A percentile compares a stretch with the other conserved stretches of the same genome.
Evolutionary conservation across 2,888 invertebrate species (phyloP).

Genomic region (Lepidonotus clava): DNA sequence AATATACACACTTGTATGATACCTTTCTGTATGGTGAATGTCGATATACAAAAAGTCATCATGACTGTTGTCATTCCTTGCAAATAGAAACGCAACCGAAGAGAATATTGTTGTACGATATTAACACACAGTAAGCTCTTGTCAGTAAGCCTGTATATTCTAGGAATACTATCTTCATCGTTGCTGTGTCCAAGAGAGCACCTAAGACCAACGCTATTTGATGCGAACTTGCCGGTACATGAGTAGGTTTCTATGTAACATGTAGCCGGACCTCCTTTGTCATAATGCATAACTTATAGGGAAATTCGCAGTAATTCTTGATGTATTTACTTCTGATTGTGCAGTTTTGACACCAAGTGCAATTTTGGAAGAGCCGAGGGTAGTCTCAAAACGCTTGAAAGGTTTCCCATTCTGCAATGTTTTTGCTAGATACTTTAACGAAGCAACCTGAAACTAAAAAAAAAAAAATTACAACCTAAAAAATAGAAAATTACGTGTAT

Average conservation of each 20-base stretch:
- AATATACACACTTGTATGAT: conserved; percentile 4
- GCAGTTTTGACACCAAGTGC: conserved; percentile 36
- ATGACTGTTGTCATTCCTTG: not conserved
- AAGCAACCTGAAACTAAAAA: no score
- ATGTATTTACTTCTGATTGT: conserved; percentile 22
- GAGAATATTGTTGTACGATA: not conserved
- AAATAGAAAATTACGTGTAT: no score
- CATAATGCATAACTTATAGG: not conserved
- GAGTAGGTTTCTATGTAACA: not conserved
- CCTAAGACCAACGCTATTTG: no score
- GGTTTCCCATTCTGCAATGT: no score
- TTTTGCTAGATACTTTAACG: no score
- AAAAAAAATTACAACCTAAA: no score
- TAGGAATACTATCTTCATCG: not conserved
- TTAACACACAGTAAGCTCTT: not conserved
- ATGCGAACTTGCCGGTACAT: no score
- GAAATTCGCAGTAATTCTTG: not conserved
- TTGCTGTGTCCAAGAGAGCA: conserved; percentile 5
- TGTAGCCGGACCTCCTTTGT: not conserved
- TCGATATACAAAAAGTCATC: not conserved
- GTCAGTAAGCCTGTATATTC: not conserved
- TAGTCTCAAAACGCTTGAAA: no score
- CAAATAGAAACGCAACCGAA: not conserved
- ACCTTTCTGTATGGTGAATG: not conserved
- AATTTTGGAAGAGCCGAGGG: not conserved